These are phyloP conservation scores for Manduca sexta DNA, from an alignment of 1,140 invertebrate genomes.

Conservation along the genomic window DNA sequence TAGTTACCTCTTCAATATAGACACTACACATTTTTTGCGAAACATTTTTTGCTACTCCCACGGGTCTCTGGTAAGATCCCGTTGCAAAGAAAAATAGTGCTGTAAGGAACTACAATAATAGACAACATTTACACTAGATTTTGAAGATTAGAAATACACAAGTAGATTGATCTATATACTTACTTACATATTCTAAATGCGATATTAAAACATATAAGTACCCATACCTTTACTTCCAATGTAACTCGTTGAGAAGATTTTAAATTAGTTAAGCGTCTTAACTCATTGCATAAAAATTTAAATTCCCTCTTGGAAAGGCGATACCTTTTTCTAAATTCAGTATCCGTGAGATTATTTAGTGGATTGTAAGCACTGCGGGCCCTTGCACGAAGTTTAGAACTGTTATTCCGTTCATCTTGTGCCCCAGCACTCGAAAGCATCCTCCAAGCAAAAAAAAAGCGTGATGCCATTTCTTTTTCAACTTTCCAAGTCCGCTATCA, in stretches of 20 bases:
- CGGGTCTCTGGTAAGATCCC: conserved; percentile 10
- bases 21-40: conserved; percentile 17
- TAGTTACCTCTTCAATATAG: conserved; percentile 14
- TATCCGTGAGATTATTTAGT: neutral
- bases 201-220: too few species aligned
- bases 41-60: conserved; percentile 11
- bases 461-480: too few species aligned
- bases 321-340: conserved; percentile 4
- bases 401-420: neutral
- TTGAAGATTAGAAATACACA: too few species aligned
- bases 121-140: conserved; percentile 1
- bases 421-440: neutral
- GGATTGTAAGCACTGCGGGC: neutral
- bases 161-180: too few species aligned
- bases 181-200: too few species aligned
- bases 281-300: conserved; percentile 2
- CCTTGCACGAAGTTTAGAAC: neutral
- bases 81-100: conserved; percentile 13
- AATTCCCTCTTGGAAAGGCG: neutral
- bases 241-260: conserved; percentile 9
- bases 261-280: neutral
- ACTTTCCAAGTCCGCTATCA: too few species aligned
- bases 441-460: too few species aligned
- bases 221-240: conserved; percentile 8
- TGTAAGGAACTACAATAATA: conserved; percentile 7